Evolutionary conservation across 2,797 vertebrate genomes (phyloP).

Genomic region (Craterocephalus amniculus): DNA sequence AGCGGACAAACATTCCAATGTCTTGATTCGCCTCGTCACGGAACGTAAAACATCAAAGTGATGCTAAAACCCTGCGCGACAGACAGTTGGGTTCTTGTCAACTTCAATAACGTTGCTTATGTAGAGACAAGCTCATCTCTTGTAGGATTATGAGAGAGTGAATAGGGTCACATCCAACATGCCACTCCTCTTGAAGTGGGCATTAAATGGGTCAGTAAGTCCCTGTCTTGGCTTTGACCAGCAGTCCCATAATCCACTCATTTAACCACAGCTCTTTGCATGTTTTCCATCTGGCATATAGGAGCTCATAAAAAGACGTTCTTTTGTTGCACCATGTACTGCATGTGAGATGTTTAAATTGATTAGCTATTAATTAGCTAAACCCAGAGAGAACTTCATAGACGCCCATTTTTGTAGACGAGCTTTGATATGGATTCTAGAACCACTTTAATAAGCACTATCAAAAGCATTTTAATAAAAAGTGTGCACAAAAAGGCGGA

Average conservation of each 20-base stretch:
- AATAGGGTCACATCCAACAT: slow-evolving; percentile 71
- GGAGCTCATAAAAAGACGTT: slow-evolving; percentile 57
- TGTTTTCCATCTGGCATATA: slow-evolving; percentile 42
- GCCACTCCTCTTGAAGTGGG: slow-evolving; percentile 70
- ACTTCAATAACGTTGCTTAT: slow-evolving; percentile 64
- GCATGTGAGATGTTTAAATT: slow-evolving; percentile 67
- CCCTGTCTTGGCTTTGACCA: slow-evolving; percentile 67
- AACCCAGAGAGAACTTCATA: slow-evolving; percentile 61
- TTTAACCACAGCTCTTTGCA: slow-evolving; percentile 46
- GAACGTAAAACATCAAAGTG: slow-evolving; percentile 56
- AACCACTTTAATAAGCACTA: slow-evolving; percentile 64
- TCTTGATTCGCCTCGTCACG: slow-evolving; percentile 42
- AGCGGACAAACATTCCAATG: slow-evolving; percentile 42
- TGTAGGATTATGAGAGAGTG: slow-evolving; percentile 74
- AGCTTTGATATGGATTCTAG: slow-evolving; percentile 52
- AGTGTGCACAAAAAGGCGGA: slow-evolving; percentile 54
- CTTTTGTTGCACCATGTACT: slow-evolving; percentile 54
- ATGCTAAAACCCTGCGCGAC: slow-evolving; percentile 48
- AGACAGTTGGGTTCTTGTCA: slow-evolving; percentile 72
- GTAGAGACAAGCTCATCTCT: slow-evolving; percentile 74
- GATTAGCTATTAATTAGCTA: slow-evolving; percentile 69
- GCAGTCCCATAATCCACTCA: slow-evolving; percentile 65
- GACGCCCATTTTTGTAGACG: slow-evolving; percentile 38
- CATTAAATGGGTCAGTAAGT: slow-evolving; percentile 79
- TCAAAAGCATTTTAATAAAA: slow-evolving; percentile 57